Percentiles rank a stretch among this genome's conserved stretches.
Evolutionary conservation across 1,140 invertebrate species (phyloP).

Genomic region (Camponotus pennsylvanicus): DNA sequence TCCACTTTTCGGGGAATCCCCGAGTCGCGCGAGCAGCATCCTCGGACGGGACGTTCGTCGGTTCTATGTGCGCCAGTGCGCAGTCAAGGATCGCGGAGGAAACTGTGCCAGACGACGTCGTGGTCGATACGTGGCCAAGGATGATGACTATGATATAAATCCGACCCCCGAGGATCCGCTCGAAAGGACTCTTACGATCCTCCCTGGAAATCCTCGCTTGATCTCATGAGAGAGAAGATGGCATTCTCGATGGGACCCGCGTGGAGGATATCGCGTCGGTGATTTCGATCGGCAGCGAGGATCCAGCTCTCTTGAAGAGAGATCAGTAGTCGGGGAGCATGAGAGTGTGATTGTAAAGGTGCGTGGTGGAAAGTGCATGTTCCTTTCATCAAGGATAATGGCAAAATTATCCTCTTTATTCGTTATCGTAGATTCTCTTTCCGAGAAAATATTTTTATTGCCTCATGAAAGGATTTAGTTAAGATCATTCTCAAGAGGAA

Average conservation of each 20-base stretch:
- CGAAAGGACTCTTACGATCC: neutral
- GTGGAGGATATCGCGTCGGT: conserved; percentile 32
- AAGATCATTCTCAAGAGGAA: neutral
- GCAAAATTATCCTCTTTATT: neutral
- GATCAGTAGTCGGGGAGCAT: conserved; percentile 18
- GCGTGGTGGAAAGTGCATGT: conserved; percentile 17
- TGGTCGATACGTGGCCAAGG: conserved; percentile 15
- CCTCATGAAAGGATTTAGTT: neutral
- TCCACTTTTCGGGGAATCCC: neutral
- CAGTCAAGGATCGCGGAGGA: neutral
- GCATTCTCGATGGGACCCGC: conserved; percentile 9
- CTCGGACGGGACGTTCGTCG: neutral
- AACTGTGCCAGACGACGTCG: conserved; percentile 21
- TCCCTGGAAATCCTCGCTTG: neutral
- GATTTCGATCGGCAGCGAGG: conserved; percentile 51
- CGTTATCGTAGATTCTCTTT: too few species aligned
- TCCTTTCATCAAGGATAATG: neutral
- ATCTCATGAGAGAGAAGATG: conserved; percentile 40
- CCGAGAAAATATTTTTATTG: neutral
- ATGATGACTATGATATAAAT: neutral
- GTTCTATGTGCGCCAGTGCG: conserved; percentile 32
- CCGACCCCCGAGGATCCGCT: neutral
- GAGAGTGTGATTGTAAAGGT: conserved; percentile 44
- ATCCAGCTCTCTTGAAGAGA: neutral
- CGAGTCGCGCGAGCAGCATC: conserved; percentile 3